Base-by-base conservation (phyloP, 2,113 vertebrate species). In the Puffinus mauretanicus region DNA sequence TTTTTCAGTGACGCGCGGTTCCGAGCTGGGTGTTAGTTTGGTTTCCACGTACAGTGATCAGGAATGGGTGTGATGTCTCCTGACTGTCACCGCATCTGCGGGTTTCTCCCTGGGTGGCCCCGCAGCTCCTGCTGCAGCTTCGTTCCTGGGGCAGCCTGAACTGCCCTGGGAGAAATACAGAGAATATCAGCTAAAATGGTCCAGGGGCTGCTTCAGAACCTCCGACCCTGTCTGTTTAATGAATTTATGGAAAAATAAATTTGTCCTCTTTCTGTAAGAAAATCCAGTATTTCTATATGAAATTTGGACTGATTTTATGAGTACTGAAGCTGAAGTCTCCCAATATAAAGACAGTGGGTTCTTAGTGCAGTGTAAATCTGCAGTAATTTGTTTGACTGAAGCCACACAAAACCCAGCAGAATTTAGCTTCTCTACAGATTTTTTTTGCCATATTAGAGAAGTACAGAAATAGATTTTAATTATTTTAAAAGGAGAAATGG, bases 381-480 rank as follows among this genome's bases (percentile, higher is more conserved):
- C 30, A 87, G 30, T 29, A 86, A 86, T 75, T 89, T 90, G 24
- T 88, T 82, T 78, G 54, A 79, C 52, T 58, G 54, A 64, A 95
- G 44, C 34, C 57, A 65, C 70, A 81, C 38, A 62, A 85, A 94
- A 88, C 10, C 0, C 62, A 89, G 62, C 30, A 91, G 47, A 73
- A 82, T 69, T 84, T 55, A 82, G 25, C 61, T 92, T 87, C 62
- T 61, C 3, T 66, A 72, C 25, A 25, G 72, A 85, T 46, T 34
- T 57, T 85, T 75, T 60, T 65, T 61, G 6, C 18, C 30, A 16
- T 70, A 66, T 57, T 32, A 83, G 42, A 79, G 54, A 79, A 58
- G 27, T n/a, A 86, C 18, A 65, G 69, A 81, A 90, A 90, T 86
- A 90, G 49, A 77, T 95, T 71, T 94, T 84, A 92, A 93, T 91